Evolutionary conservation across 2,888 invertebrate species (phyloP), one percentile per base, ranked within the genome.

Genomic region (Selenia dentaria): DNA sequence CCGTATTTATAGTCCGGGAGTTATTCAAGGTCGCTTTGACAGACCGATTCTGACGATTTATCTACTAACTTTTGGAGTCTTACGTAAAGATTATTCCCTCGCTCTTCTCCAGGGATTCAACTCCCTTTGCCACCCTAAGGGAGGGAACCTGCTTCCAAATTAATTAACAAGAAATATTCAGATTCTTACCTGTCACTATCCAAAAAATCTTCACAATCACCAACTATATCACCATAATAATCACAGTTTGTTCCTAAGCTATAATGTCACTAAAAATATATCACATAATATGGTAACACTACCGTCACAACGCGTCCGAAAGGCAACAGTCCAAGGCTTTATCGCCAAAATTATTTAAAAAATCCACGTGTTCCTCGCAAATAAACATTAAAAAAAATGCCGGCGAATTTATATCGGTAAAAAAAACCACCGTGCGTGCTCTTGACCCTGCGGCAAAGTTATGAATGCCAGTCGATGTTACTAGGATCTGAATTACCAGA

Each of bases 201-300:
- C 80, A 79, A 83, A 79, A 62, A 77, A 31, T 73, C 77, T 81
- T 79, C 77, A 74, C 73, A 72, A 76, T 38, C 83, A 80, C 83
- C 87, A 81, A 77, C 73, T 75, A 76, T 89, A 90, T 90, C 90
- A 90, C 90, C 85, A 83, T 80, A 77, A 72, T 80, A 84, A 90
- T 90, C 90, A 90, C 90, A 90, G 90, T 88, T 88, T 79, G 87
- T 86, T 88, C 80, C 71, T 88, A 87, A 77, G 70, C 51, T 81
- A 74, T 58, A 85, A 79, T 79, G 89, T 88, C 90, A 88, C 86
- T 86, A 85, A 82, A 79, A 47, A 49, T 54, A 85, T 87, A 90
- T 90, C 90, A 90, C 89, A 90, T 87, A 79, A 81, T 83, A 74
- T 74, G 86, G 86, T 88, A 88, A 85, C 90, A 88, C 87, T 83